Evolutionary conservation across 2,113 vertebrate species (phyloP).

Genomic region (Upupa epops): DNA sequence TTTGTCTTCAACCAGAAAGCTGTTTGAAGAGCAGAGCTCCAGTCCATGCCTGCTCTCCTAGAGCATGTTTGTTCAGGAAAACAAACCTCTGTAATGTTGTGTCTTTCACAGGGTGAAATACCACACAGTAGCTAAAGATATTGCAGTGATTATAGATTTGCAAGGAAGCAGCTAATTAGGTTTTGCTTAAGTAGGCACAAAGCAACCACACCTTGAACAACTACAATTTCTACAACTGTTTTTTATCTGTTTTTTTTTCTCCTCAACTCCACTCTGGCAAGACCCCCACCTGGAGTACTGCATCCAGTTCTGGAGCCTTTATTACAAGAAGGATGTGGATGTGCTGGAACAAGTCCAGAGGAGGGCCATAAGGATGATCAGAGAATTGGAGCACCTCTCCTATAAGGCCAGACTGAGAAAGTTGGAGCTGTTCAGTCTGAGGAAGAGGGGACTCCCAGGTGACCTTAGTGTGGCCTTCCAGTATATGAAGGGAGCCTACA

Average conservation of each 20-base stretch:
- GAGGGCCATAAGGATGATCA: too few relatives aligned
- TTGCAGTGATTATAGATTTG: constrained; percentile 51
- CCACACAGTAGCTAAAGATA: constrained; percentile 73
- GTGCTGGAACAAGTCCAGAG: too few relatives aligned
- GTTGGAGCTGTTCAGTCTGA: too few relatives aligned
- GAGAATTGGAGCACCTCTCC: too few relatives aligned
- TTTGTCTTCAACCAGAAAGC: neutral
- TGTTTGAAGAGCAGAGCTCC: constrained; percentile 5
- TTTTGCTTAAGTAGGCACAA: constrained; percentile 13
- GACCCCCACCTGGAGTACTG: too few relatives aligned
- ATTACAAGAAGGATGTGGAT: too few relatives aligned
- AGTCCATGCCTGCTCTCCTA: neutral
- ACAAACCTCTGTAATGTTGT: constrained; percentile 28
- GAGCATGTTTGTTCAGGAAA: constrained; percentile 23
- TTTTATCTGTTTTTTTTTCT: neutral
- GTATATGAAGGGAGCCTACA: too few relatives aligned
- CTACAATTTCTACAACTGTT: neutral
- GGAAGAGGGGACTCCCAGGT: too few relatives aligned
- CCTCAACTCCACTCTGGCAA: too few relatives aligned
- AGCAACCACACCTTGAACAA: constrained; percentile 1
- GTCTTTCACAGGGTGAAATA: constrained; percentile 45
- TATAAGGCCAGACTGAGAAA: too few relatives aligned
- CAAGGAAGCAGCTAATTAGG: constrained; percentile 48
- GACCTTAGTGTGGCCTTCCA: too few relatives aligned
- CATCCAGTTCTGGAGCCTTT: too few relatives aligned